phyloP scores from a whole-genome alignment of 1,140 invertebrate genomes.

The Yoshiicerus persimilis region DNA sequence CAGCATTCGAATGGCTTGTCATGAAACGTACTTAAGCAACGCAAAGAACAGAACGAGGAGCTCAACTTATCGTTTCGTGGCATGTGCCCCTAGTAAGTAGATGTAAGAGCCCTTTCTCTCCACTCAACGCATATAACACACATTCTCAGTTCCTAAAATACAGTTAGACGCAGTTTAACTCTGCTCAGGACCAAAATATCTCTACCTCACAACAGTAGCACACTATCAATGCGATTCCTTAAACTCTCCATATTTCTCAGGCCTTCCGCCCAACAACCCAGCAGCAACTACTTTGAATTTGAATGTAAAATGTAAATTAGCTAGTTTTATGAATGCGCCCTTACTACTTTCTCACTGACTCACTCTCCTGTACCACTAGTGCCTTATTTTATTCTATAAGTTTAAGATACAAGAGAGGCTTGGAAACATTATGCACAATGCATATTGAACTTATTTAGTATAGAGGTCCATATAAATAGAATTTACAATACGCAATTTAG shows the following conservation, averaged over 20 bases:
- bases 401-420: background rate
- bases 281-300: slow-evolving; percentile 7
- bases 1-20: background rate
- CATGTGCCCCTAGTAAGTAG: background rate
- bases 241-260: background rate
- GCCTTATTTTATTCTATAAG: too few relatives aligned
- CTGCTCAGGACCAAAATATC: background rate
- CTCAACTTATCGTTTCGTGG: background rate
- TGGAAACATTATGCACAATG: background rate
- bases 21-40: slow-evolving; percentile 3
- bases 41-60: background rate
- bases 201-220: background rate
- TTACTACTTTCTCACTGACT: background rate
- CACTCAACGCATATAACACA: background rate
- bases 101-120: background rate
- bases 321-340: background rate
- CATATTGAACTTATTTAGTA: too few relatives aligned
- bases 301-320: slow-evolving; percentile 19
- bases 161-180: background rate
- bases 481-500: background rate
- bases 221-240: background rate
- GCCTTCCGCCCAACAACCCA: background rate
- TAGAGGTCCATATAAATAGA: too few relatives aligned
- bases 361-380: too few relatives aligned
- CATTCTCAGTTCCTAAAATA: too few relatives aligned